A percentile compares a stretch with the other conserved stretches of the same genome.
These are phyloP conservation scores for Chiroxiphia lanceolata DNA, from an alignment of 2,797 vertebrate genomes.

Conservation along the genomic window DNA sequence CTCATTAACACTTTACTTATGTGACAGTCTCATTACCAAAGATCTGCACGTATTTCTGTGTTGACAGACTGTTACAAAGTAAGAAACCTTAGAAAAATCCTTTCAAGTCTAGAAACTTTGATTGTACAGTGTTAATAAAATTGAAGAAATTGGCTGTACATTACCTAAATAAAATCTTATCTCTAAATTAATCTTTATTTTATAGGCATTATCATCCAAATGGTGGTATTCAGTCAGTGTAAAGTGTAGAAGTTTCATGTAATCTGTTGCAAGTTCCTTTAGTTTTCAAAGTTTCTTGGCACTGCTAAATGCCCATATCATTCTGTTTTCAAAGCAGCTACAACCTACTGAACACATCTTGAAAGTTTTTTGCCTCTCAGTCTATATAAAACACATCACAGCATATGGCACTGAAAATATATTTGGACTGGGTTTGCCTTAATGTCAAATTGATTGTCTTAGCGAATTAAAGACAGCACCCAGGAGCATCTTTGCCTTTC, in stretches of 20 bases:
- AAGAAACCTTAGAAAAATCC: background rate
- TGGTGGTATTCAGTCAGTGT: background rate
- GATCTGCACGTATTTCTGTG: background rate
- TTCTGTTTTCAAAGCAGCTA: background rate
- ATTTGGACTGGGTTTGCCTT: background rate
- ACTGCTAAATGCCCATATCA: background rate
- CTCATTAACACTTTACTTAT: background rate
- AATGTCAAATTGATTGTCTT: background rate
- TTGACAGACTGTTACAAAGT: background rate
- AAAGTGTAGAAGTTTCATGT: background rate
- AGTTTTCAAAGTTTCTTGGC: background rate
- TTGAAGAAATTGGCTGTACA: background rate
- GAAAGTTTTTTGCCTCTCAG: background rate
- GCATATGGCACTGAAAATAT: background rate
- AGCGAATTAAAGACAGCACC: background rate
- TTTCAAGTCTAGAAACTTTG: background rate
- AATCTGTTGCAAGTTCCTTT: background rate
- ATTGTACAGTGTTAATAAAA: background rate
- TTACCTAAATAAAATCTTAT: background rate
- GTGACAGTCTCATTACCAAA: background rate
- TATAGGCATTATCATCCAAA: background rate
- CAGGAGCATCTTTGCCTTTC: background rate
- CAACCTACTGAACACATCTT: background rate
- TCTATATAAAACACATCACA: background rate
- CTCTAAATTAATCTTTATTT: background rate